Evolutionary conservation across 1,140 invertebrate species (phyloP).

Genomic region (Riptortus pedestris): DNA sequence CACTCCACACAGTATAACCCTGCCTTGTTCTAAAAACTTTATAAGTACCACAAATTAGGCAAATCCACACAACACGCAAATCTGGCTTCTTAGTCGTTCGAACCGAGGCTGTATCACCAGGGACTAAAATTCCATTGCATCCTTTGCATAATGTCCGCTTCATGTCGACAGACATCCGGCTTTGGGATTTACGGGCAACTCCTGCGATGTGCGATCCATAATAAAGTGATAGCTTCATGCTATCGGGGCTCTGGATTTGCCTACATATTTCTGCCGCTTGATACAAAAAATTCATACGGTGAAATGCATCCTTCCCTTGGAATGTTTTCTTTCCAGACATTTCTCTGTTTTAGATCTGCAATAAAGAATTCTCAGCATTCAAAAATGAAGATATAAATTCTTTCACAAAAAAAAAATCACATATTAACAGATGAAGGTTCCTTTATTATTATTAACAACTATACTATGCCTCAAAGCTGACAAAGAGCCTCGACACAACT

Average conservation of each 20-base stretch:
- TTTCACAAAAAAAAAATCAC: neutral
- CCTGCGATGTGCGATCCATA: conserved; percentile 29
- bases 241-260: neutral
- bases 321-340: conserved; percentile 26
- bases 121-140: conserved; percentile 31
- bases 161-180: conserved; percentile 29
- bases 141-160: conserved; percentile 33
- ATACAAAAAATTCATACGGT: conserved; percentile 31
- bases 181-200: conserved; percentile 28
- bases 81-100: conserved; percentile 31
- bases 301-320: conserved; percentile 28
- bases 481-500: neutral
- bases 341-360: conserved; percentile 7
- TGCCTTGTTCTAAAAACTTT: conserved; percentile 22
- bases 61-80: conserved; percentile 29
- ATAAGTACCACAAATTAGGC: conserved; percentile 24
- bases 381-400: neutral
- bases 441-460: neutral
- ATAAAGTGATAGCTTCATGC: conserved; percentile 23
- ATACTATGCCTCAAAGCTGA: neutral
- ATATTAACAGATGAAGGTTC: neutral
- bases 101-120: conserved; percentile 31
- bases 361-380: too few relatives aligned
- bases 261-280: conserved; percentile 28
- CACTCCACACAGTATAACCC: conserved; percentile 24